Base-by-base conservation (phyloP, 2,797 vertebrate genomes). In the Tiaroga cobitis region DNA sequence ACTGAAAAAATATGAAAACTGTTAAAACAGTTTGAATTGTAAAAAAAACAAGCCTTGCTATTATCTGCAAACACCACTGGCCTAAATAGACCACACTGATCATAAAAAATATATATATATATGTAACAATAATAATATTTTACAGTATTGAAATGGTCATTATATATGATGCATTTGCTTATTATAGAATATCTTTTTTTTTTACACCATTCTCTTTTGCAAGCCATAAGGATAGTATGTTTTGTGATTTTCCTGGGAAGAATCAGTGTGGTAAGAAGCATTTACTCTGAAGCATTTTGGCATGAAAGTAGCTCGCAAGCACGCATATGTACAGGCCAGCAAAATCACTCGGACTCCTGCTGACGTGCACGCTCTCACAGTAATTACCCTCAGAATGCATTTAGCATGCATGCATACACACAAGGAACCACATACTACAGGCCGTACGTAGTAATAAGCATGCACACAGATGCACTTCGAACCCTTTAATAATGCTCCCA, bases 261-360 rank as follows among this genome's bases (percentile, higher is more conserved):
- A 70, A 67, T 82, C 46, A 41, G 65, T 87, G 83, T 49, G 59
- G 39, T 79, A 56, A 29, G 67, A 68, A 68, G 51, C 78, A 78
- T 76, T 32, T 79, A 46, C 46, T 65, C 76, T 9, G 15, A 76
- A 87, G 69, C 72, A 75, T 76, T 77, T 65, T 3, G 32, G 69
- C 75, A 89, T 79, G 70, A 86, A 89, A 89, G 86, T 81, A 87
- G 63, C 89, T 88, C 16, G 61, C 79, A 61, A 90, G 83, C 82
- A 74, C 74, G 19, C 16, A 29, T 90, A 87, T 91, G 89, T 87
- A 86, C 80, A 67, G 56, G 87, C 56, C 63, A 69, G 86, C 82
- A 72, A 65, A 69, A 82, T 79, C 26, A 65, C 49, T 87, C 18
- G 76, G 61, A 68, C 77, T 73, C 76, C 21, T 80, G 70, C 86